Evolutionary conservation across 2,888 invertebrate genomes (phyloP), one percentile per base, ranked within the genome.

Genomic region (Euproctis similis): DNA sequence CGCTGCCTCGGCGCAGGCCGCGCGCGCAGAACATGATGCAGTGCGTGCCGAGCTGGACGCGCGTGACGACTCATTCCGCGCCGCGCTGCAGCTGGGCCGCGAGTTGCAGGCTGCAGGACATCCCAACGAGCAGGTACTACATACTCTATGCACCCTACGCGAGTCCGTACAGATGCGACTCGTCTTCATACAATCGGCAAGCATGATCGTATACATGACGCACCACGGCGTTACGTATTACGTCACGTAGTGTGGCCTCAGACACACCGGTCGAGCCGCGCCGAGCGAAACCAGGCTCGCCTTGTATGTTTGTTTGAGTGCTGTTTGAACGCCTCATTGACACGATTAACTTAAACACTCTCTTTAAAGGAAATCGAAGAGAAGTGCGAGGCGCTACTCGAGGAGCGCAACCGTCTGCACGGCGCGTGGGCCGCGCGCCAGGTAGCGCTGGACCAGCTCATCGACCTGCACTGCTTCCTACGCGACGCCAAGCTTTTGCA

Each of bases 401-500:
- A 92, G 36, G 95, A 95, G 60, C 87, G 94, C 0, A 90, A 91
- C 33, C 89, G 89, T 29, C 82, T 96, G 12, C 92, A 93, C 55
- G 88, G 89, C 0, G 93, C 94, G 1, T 97, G 97, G 96, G 93
- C 94, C 40, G 88, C 92, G 29, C 92, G 96, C 52, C 95, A 95
- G 66, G 90, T 95, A 26, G 92, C 94, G 56, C 74, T 96, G 21
- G 95, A 96, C 65, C 96, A 97, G 69, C 87, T 96, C 38, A 94
- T 95, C 39, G 96, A 97, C 73, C 86, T 97, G 54, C 97, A 97
- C 76, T 93, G 95, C 70, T 98, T 98, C 89, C 75, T 96, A 39
- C 87, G 97, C 2, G 98, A 98, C 76, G 95, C 96, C 8, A 95
- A 95, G 59, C 94, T 95, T 68, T 88, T 98, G 36, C 94, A 97